Evolutionary conservation across 2,888 invertebrate genomes (phyloP), one percentile per base, ranked within the genome.

Genomic region (Drosophila limbata): DNA sequence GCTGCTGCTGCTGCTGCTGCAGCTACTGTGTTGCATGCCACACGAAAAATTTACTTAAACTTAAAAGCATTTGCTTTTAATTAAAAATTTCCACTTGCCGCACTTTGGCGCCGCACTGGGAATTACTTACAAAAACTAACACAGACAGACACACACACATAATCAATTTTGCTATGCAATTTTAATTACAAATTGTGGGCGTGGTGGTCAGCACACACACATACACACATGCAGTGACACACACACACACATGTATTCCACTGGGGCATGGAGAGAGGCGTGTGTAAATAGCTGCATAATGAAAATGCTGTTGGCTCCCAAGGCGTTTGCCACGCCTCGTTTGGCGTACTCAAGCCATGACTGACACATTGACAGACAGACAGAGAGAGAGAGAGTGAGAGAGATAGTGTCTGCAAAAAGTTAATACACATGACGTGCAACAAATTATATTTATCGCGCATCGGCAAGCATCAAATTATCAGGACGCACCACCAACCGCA

Each of bases 361-460:
- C 42, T 65, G 67, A 53, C 67, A 69, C 52, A 35, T 17, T 1
- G 1, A 35, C 11, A 25, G 63, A n/a, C 6, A n/a, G 25, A 9
- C 11, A 15, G n/a, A n/a, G 17, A 1, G 28, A 8, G 21, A 21
- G 35, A 9, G 13, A 19, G n/a, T n/a, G 31, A 21, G 57, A 10
- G 59, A 62, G 76, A 88, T 74, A 84, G 66, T 74, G 81, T 70
- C 79, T 67, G 80, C 73, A 73, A 83, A 81, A 81, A 79, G 86
- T 89, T 89, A 88, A 90, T 91, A 79, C 88, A 89, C 84, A 86
- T 88, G 90, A 89, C 86, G 80, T 80, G 83, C 81, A 81, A 84
- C 88, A 90, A 88, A 90, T 91, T 90, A 84, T 90, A 89, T 90
- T 91, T 89, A 88, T 82, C 90, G 84, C 90, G 86, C 90, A 86